These are phyloP conservation scores for Bombus difficillimus DNA, from an alignment of 1,140 invertebrate species.

Conservation along the genomic window DNA sequence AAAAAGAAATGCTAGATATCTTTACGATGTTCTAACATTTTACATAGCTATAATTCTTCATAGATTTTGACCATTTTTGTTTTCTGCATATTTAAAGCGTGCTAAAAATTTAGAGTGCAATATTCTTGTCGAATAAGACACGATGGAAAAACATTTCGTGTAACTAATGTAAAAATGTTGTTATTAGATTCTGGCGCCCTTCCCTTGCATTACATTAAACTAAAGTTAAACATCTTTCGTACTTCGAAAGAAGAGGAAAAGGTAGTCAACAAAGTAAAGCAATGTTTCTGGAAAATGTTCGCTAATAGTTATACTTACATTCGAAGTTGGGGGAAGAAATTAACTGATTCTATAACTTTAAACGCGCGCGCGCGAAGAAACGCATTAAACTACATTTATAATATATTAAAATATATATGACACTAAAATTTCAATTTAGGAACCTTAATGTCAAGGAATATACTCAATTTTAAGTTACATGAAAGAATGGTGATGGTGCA, in stretches of 20 bases:
- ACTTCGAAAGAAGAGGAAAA: not conserved
- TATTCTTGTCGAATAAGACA: conserved; percentile 25
- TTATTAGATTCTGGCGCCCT: conserved; percentile 51
- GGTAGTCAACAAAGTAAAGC: conserved; percentile 17
- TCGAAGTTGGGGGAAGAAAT: not conserved
- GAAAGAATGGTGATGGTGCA: conserved; percentile 74
- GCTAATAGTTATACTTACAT: conserved; percentile 21
- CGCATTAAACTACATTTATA: conserved; percentile 43
- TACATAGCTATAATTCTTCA: conserved; percentile 27
- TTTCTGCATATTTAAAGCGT: conserved; percentile 15
- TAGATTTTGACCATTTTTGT: conserved; percentile 11
- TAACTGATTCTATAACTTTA: conserved; percentile 16
- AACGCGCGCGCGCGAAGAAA: not conserved
- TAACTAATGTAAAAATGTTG: conserved; percentile 43
- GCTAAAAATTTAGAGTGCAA: conserved; percentile 43
- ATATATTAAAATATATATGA: conserved; percentile 50
- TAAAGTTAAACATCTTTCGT: conserved; percentile 22
- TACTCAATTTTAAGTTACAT: conserved; percentile 62
- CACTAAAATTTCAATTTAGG: conserved; percentile 50
- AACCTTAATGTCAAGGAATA: conserved; percentile 45
- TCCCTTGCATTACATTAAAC: conserved; percentile 49
- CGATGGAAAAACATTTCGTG: conserved; percentile 22
- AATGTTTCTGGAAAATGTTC: conserved; percentile 35
- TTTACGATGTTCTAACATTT: conserved; percentile 35
- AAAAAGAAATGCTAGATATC: conserved; percentile 45